Conservation (phyloP, 1,140 invertebrate species). For the Drosophila tsacasi region DNA sequence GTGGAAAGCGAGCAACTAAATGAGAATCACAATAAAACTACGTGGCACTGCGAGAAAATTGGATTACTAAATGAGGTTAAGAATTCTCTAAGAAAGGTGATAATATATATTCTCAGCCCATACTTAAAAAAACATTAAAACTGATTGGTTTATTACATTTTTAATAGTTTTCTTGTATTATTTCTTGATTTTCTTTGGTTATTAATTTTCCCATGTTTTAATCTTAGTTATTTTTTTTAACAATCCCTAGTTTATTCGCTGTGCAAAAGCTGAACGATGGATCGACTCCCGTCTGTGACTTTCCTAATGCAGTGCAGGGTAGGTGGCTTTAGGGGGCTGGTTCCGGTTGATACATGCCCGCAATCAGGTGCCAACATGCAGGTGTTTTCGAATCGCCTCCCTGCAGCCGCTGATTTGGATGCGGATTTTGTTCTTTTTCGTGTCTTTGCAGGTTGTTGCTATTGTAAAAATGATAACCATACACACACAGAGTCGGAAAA, state of each 20-base stretch:
- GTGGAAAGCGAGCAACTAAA: slow-evolving; percentile 49
- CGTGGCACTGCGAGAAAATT: slow-evolving; percentile 1
- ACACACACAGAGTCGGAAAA: slow-evolving; percentile 22
- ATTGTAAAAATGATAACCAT: slow-evolving; percentile 40
- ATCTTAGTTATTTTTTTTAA: too few relatives aligned
- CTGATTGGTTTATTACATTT: not conserved
- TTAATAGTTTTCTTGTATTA: not conserved
- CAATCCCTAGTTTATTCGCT: not conserved
- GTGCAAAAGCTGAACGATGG: not conserved
- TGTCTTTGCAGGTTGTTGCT: slow-evolving; percentile 33
- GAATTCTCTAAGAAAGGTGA: too few relatives aligned
- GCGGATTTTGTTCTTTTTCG: slow-evolving; percentile 10
- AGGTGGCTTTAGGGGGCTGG: not conserved
- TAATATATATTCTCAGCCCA: too few relatives aligned
- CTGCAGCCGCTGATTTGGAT: slow-evolving; percentile 29
- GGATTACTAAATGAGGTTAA: not conserved
- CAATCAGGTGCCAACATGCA: slow-evolving; percentile 81
- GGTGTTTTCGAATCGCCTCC: slow-evolving; percentile 42
- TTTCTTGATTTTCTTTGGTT: too few relatives aligned
- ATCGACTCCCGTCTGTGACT: not conserved
- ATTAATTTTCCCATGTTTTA: too few relatives aligned
- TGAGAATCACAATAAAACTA: slow-evolving; percentile 42
- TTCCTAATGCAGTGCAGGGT: not conserved
- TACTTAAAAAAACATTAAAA: not conserved
- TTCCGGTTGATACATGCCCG: slow-evolving; percentile 41